Evolutionary conservation across 2,888 invertebrate species (phyloP).

Genomic region (Mesorhabditis spiculigera): DNA sequence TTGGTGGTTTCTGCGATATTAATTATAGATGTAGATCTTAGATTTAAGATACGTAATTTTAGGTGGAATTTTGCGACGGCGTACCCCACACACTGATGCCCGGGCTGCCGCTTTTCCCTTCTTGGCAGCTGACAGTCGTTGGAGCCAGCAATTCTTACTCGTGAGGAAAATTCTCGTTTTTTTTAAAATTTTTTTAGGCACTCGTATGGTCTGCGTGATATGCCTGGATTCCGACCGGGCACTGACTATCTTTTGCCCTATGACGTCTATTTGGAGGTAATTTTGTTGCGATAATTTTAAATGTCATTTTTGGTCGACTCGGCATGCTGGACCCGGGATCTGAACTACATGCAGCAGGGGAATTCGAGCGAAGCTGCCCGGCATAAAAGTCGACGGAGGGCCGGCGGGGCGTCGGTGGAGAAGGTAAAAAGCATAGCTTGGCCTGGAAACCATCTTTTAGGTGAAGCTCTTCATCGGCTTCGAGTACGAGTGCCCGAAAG

Average conservation of each 20-base stretch:
- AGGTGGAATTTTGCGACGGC: constrained; percentile 72
- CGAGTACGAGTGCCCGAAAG: constrained; percentile 94
- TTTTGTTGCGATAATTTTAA: not conserved
- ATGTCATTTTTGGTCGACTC: constrained; percentile 17
- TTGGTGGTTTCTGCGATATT: not conserved
- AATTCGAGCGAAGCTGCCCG: constrained; percentile 7
- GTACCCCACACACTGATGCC: constrained; percentile 80
- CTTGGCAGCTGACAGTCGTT: constrained; percentile 84
- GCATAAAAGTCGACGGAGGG: constrained; percentile 11
- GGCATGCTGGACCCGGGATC: constrained; percentile 23
- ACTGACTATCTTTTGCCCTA: constrained; percentile 88
- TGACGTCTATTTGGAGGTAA: constrained; percentile 69
- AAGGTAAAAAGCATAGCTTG: not conserved
- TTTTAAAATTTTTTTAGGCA: constrained; percentile 22
- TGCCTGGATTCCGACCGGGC: constrained; percentile 83
- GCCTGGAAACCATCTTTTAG: constrained; percentile 12
- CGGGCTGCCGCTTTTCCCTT: constrained; percentile 77
- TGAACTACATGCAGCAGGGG: constrained; percentile 18
- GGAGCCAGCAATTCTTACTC: constrained; percentile 84
- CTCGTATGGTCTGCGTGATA: constrained; percentile 74
- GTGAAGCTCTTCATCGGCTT: constrained; percentile 75
- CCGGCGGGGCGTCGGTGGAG: constrained; percentile 3
- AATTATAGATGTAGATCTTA: not conserved
- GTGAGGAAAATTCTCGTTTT: constrained; percentile 10
- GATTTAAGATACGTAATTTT: too few species aligned